phyloP scores from a whole-genome alignment of 2,113 vertebrate species.

The Terrapene triunguis region DNA sequence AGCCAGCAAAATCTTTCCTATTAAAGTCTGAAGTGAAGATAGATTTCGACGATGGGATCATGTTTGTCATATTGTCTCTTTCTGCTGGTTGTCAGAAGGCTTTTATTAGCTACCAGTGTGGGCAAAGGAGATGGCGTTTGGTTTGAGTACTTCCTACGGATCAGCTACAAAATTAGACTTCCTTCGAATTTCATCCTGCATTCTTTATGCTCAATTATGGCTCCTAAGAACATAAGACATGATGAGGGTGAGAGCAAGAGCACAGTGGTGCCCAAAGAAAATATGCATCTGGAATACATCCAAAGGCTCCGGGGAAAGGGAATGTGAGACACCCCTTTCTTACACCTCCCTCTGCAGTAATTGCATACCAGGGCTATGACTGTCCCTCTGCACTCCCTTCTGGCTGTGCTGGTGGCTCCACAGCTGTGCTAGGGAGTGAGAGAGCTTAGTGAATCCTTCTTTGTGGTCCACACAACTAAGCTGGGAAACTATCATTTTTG shows the following conservation, averaged over 20 bases:
- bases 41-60: background rate
- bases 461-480: background rate
- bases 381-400: background rate
- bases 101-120: background rate
- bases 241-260: background rate
- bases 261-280: background rate
- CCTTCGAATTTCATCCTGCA: background rate
- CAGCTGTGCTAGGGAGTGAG: background rate
- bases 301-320: background rate
- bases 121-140: background rate
- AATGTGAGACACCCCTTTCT: background rate
- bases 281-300: background rate
- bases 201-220: background rate
- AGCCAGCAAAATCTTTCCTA: background rate
- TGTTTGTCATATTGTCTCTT: background rate
- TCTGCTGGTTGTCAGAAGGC: background rate
- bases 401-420: background rate
- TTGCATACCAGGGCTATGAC: accelerated
- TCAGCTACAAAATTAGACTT: background rate
- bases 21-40: background rate
- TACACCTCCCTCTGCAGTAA: background rate
- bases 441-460: background rate
- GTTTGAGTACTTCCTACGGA: background rate
- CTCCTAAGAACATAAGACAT: background rate
- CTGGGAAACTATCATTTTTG: background rate